Evolutionary conservation across 1,140 invertebrate species (phyloP), one percentile per base, ranked within the genome.

Genomic region (Drosophila trapezifrons): DNA sequence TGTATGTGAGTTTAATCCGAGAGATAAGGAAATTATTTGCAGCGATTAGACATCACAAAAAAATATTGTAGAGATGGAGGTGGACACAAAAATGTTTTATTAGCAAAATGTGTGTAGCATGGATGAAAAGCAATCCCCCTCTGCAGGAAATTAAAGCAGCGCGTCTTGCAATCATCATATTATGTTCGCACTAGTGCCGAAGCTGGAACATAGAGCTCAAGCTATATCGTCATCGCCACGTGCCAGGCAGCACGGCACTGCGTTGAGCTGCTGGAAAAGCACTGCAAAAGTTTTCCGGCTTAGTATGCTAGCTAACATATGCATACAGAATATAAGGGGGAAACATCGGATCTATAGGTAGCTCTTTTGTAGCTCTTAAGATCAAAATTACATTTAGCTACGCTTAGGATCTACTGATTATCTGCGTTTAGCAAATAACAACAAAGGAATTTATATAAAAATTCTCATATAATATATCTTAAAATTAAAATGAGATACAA

Each of bases 61-160:
- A 66, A 45, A 57, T 42, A 37, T 22, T 49, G 35, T 37, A 45
- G 29, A 32, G 25, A 13, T 18, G 27, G 46, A 46, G 49, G 42
- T 56, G 57, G 55, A 45, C 47, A 20, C 51, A 32, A 51, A 65
- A 57, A 25, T 58, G 17, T 63, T 57, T 58, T 62, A 52, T 72
- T 64, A 35, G 49, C 40, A 60, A 56, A 47, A 40, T 45, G 35
- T 52, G 18, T 20, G 27, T 35, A 54, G 57, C 49, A 45, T 1
- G 51, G 55, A 67, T 86, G 49, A 69, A 82, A 86, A 72, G 35
- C 51, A 67, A 52, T 81, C 66, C 74, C 71, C 35, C 70, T 27
- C 13, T 38, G 32, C 65, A 80, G 81, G 78, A 85, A 78, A 43
- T 70, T 73, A 63, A 47, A 47, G 32, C 80, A 47, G 60, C 64